phyloP scores from a whole-genome alignment of 1,140 invertebrate species.

The Alviniconcha marisindica region DNA sequence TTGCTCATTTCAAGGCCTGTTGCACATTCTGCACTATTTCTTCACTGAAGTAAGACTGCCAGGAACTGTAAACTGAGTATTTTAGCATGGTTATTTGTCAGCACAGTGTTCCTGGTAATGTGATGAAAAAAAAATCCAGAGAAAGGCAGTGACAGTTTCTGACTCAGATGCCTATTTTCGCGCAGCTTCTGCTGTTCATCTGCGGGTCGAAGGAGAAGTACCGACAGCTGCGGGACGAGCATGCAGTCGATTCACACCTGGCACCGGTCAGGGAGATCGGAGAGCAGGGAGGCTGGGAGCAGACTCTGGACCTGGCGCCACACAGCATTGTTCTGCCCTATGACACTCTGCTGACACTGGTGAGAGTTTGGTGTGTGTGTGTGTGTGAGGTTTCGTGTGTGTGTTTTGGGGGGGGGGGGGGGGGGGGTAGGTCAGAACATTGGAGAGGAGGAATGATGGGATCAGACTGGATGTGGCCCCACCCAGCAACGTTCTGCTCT shows the following conservation, averaged over 20 bases:
- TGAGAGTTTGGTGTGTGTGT: constrained; percentile 45
- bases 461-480: no score
- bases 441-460: no score
- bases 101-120: no score
- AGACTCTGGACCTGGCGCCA: constrained; percentile 45
- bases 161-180: not conserved
- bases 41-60: no score
- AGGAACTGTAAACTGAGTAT: not conserved
- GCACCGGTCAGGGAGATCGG: constrained; percentile 75
- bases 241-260: constrained; percentile 81
- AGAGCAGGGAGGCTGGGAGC: constrained; percentile 68
- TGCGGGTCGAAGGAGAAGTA: constrained; percentile 98
- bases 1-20: no score
- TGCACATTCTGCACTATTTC: no score
- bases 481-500: no score
- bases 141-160: constrained; percentile 1
- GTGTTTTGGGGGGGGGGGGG: no score
- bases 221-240: constrained; percentile 93
- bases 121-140: no score
- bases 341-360: constrained; percentile 90
- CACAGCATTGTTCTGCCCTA: constrained; percentile 82
- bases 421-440: no score
- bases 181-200: constrained; percentile 90
- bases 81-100: not conserved
- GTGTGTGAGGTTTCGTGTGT: no score